Evolutionary conservation across 23 tunicate genomes (phyloP), one percentile per base, ranked within the genome.

Genomic region (Styela plicata): DNA sequence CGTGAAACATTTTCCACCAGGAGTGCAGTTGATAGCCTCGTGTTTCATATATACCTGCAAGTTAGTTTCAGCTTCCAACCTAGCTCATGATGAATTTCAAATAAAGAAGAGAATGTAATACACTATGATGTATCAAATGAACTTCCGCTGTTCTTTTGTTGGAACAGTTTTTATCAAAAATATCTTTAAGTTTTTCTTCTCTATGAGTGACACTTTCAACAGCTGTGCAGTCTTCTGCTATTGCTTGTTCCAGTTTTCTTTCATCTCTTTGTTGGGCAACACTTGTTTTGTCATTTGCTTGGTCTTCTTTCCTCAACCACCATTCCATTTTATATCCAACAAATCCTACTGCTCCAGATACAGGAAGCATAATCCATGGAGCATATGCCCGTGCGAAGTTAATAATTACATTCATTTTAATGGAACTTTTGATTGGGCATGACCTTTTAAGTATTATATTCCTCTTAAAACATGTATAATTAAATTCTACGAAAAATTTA

Each of bases 291-390:
- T 91, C 97, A 2, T 86, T 79, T 30, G 97, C 97, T 78, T 91
- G 97, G 65, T 91, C 97, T 31, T 80, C 83, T 75, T 76, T 69
- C 25, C 84, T 86, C 37, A 86, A 2, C 89, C 89, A 91, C 97
- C 97, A 91, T 78, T 91, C 97, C 57, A 86, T 73, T 44, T 82
- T 70, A 34, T 91, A 91, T 52, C 97, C 97, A 82, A 91, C 62
- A 78, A 73, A 78, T 3, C 97, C 97, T 13, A 86, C 64, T 1
- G 97, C 79, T 63, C 63, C 79, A 63, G 87, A 86, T 24, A 73
- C 85, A 31, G 97, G 97, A 13, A 91, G 73, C 77, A 91, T 64
- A 2, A 91, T 34, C 65, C 89, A 85, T 24, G 97, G 97, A 19
- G 97, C 97, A 82, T 91, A 91, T 62, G 90, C 69, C 70, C 97